These are phyloP conservation scores for Zaprionus ghesquierei DNA, from an alignment of 1,140 invertebrate species.

Conservation along the genomic window DNA sequence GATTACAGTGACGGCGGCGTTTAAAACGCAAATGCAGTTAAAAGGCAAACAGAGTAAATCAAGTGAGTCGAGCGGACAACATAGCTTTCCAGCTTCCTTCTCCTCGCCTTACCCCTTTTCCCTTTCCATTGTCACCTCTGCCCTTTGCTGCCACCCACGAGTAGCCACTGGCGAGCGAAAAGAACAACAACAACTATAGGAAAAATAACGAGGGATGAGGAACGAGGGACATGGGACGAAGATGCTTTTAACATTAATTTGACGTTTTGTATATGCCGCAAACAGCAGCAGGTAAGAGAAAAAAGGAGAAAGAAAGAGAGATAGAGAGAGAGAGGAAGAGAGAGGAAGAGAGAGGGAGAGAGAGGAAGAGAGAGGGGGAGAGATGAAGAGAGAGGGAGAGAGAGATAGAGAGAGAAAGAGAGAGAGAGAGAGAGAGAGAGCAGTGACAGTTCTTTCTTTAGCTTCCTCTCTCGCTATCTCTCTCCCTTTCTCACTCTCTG, in stretches of 20 bases:
- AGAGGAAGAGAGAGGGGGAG: neutral
- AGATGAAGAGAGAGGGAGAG: neutral
- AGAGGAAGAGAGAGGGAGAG: neutral
- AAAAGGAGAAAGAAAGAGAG: neutral
- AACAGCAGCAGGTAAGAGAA: too few species aligned
- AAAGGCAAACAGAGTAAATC: conserved; percentile 32
- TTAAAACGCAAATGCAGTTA: conserved; percentile 41
- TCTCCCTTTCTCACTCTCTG: neutral
- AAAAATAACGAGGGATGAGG: neutral
- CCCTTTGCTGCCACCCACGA: neutral
- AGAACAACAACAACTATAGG: neutral
- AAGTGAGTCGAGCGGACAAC: neutral
- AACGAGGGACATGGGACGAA: conserved; percentile 16
- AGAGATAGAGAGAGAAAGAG: neutral
- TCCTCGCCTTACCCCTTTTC: neutral
- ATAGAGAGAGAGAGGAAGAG: neutral
- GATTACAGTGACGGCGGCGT: neutral
- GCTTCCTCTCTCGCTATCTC: neutral
- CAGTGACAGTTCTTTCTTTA: conserved; percentile 4
- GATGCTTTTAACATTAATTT: conserved; percentile 55
- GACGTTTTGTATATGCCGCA: conserved; percentile 41
- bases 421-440: neutral
- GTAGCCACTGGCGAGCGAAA: conserved; percentile 1
- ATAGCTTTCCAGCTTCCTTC: neutral
- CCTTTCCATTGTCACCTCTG: neutral